These are phyloP conservation scores for Rhinoptilus africanus DNA, from an alignment of 2,113 vertebrate genomes.

Conservation along the genomic window DNA sequence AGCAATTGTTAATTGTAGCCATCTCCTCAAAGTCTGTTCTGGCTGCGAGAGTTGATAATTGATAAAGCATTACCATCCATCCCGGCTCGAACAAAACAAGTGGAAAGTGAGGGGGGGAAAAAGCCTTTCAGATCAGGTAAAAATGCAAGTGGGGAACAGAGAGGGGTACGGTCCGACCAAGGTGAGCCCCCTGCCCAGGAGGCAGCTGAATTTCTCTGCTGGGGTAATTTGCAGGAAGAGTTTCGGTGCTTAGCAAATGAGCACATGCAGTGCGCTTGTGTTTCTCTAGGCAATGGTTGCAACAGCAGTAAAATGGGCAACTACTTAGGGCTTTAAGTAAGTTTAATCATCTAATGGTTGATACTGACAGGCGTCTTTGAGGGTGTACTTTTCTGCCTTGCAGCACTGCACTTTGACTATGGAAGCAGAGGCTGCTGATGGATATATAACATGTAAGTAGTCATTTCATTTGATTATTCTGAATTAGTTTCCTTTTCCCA, in stretches of 20 bases:
- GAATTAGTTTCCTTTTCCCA: neutral
- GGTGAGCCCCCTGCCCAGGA: conserved; percentile 27
- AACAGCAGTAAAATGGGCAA: conserved; percentile 65
- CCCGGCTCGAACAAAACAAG: neutral
- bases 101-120: neutral
- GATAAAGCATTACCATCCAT: conserved; percentile 9
- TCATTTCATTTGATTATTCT: conserved; percentile 59
- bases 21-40: conserved; percentile 43
- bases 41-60: conserved; percentile 50
- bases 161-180: neutral
- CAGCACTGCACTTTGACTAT: conserved; percentile 88
- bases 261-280: conserved; percentile 54
- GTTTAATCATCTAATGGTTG: conserved; percentile 74
- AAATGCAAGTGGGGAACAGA: neutral
- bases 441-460: conserved; percentile 92
- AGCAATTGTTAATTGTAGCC: conserved; percentile 49
- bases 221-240: conserved; percentile 66
- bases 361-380: conserved; percentile 69
- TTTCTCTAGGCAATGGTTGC: conserved; percentile 72
- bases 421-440: conserved; percentile 91
- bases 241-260: conserved; percentile 68
- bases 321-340: conserved; percentile 68
- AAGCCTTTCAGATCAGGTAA: neutral
- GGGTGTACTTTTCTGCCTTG: conserved; percentile 74
- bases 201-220: conserved; percentile 60